Percentiles rank a stretch among this genome's conserved stretches.
Conservation (phyloP, 2,797 vertebrate species). For the Paratrypauchen microcephalus region DNA sequence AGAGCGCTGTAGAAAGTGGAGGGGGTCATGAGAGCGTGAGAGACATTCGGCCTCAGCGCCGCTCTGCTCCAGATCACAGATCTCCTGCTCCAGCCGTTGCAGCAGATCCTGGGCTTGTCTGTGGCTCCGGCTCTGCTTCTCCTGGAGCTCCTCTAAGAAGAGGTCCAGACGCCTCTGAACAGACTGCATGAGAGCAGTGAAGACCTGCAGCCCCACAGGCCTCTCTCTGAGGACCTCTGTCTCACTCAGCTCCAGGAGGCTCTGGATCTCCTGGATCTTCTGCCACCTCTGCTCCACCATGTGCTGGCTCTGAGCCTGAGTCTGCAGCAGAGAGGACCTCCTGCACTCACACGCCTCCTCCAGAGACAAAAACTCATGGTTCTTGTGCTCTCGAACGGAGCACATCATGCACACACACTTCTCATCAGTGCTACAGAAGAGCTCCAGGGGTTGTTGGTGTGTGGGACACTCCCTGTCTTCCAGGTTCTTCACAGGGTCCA, state of each 20-base stretch:
- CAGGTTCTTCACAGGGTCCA: too few species aligned
- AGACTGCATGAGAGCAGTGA: slow-evolving; percentile 2
- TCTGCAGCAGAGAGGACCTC: background rate
- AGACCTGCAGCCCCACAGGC: background rate
- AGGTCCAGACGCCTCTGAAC: background rate
- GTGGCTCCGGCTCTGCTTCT: background rate
- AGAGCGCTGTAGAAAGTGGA: too few species aligned
- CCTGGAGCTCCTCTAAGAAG: slow-evolving; percentile 1
- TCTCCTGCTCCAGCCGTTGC: background rate
- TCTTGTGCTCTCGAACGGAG: background rate
- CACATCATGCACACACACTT: too few species aligned
- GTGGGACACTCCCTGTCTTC: too few species aligned
- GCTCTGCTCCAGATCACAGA: too few species aligned
- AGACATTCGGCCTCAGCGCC: too few species aligned
- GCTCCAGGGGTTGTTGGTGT: too few species aligned
- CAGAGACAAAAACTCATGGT: slow-evolving; percentile 6
- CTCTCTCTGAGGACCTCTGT: background rate
- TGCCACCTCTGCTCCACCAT: slow-evolving; percentile 3
- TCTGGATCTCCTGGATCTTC: slow-evolving; percentile 6
- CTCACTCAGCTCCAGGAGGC: background rate
- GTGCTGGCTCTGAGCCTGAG: background rate
- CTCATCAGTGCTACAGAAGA: too few species aligned
- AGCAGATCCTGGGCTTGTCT: background rate
- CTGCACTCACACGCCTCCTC: slow-evolving; percentile 8
- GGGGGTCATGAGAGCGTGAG: too few species aligned